Evolutionary conservation across 2,888 invertebrate genomes (phyloP), one percentile per base, ranked within the genome.

Genomic region (Lasioglossum malachurum): DNA sequence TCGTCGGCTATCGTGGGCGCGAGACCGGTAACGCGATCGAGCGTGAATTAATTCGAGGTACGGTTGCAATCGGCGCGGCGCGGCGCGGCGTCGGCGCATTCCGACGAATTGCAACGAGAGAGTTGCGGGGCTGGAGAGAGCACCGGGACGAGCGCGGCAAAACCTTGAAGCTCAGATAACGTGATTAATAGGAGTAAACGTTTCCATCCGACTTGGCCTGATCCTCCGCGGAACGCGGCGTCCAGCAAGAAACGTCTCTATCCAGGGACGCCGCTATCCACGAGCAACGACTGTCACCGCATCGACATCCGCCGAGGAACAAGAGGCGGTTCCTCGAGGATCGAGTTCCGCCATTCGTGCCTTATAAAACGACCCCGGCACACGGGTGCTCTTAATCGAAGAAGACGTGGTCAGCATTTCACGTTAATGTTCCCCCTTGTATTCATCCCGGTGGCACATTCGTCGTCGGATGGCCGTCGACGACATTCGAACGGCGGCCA

Each of bases 171-270:
- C 87, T 88, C 83, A 82, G 91, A 92, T 94, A 94, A 93, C 92
- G 92, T 93, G 94, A 94, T 94, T 94, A 94, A 94, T 93, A 92
- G 92, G 87, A 87, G 88, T 91, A 92, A 92, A 91, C 87, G 89
- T 83, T 87, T 88, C 84, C 82, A 84, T 74, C 46, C 78, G 71
- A 75, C 83, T 83, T 77, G 71, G 72, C 80, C 81, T 74, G 87
- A 79, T 88, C 77, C 86, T 78, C 75, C 72, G 67, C n/a, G 80
- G 78, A 82, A 46, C 73, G 64, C 60, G 53, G 44, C 75, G 67
- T 35, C 69, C 38, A 74, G 79, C 88, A 92, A 93, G 90, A 91
- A 93, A 86, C 76, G 90, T 87, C 85, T 87, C 87, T 88, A 89
- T 92, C 88, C 88, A 78, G 83, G 82, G 19, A 19, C 19, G 77